Conservation (phyloP, 2,113 vertebrate species). For the Carassius auratus region DNA sequence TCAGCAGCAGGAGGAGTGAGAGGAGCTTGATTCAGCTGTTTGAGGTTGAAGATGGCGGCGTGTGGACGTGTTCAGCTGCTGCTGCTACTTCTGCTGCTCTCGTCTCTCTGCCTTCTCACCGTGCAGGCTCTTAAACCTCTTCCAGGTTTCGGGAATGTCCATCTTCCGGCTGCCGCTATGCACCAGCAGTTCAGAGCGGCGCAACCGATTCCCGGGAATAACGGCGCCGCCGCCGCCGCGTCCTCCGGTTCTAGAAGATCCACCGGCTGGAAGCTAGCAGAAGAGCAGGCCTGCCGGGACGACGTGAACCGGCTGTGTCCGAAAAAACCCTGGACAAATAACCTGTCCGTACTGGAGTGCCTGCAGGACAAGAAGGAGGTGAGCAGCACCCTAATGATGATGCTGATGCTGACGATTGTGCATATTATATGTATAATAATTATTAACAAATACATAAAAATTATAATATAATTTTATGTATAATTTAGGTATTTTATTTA, state of each 20-base stretch:
- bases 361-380: conserved; percentile 87
- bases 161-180: conserved; percentile 52
- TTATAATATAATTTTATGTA: not conserved
- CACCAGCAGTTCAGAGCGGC: conserved; percentile 54
- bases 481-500: too few species aligned
- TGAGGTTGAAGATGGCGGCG: conserved; percentile 78
- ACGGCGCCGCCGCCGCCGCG: conserved; percentile 51
- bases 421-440: not conserved
- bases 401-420: not conserved
- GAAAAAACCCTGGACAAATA: conserved; percentile 88
- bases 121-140: conserved; percentile 55
- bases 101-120: conserved; percentile 56
- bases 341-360: conserved; percentile 87
- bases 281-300: conserved; percentile 84
- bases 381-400: conserved; percentile 38
- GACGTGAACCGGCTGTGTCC: conserved; percentile 86
- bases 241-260: conserved; percentile 68
- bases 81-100: conserved; percentile 58
- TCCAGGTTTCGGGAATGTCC: conserved; percentile 51
- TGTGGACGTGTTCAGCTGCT: conserved; percentile 68
- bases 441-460: not conserved
- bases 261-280: conserved; percentile 83
- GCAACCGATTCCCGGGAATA: conserved; percentile 57
- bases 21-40: conserved; percentile 31
- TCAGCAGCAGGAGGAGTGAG: not conserved